Evolutionary conservation across 2,113 vertebrate genomes (phyloP), one percentile per base, ranked within the genome.

Genomic region (Hippocampus guttulatus): DNA sequence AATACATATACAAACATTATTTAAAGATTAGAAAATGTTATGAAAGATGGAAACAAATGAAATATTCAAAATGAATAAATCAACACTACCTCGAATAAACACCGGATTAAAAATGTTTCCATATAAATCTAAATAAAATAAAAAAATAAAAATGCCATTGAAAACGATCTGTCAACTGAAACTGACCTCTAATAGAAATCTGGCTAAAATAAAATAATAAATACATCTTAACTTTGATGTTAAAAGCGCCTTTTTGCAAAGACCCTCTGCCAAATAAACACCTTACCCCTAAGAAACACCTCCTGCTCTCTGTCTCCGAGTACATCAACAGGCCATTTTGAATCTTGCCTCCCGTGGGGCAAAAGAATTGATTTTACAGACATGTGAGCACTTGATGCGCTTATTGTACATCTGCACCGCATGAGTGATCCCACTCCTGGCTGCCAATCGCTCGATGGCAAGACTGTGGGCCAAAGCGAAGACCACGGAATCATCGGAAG

Each of bases 281-380:
- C 52, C 21, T 54, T 8, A 54, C 52, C 52, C 8, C 52, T 2
- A n/a, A 10, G 8, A n/a, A n/a, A n/a, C 52, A n/a, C 20, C 8
- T 10, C 8, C 5, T 54, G 52, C 21, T n/a, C 21, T 55, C 2
- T 23, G n/a, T 8, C n/a, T n/a, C 2, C 10, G 9, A 55, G 52
- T 23, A 55, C n/a, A 55, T 23, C 9, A 55, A 55, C 52, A 55
- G 3, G 1, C 21, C 52, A 10, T n/a, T 2, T n/a, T 23, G 8
- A n/a, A 55, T 55, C 33, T 11, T 18, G 30, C 18, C 27, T 61
- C 4, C 12, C 85, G 83, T 83, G 84, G 81, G 74, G 61, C 74
- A 75, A 71, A 65, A 84, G 71, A 81, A 90, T 84, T 47, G 84
- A 89, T 87, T 77, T 63, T 58, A 49, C 77, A 55, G 52, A 74